Evolutionary conservation across 2,113 vertebrate genomes (phyloP), one percentile per base, ranked within the genome.

Genomic region (Danionella cerebrum): DNA sequence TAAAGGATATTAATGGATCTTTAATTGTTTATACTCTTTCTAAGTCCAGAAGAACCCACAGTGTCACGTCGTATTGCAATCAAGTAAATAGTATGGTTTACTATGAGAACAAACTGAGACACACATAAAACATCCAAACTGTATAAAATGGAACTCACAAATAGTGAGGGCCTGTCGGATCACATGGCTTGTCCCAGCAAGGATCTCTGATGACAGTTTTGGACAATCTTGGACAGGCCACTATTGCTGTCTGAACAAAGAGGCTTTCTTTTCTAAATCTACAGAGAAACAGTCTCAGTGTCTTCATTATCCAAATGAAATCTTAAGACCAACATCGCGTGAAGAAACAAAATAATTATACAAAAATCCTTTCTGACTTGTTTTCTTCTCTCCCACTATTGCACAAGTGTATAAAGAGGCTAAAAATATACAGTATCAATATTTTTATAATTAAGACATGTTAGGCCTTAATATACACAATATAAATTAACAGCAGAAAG

Each of bases 361-460:
- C 9, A 55, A 6, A 38, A 21, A 74, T 63, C 47, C 66, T 16
- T n/a, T 69, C 72, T 53, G 13, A 48, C 36, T 74, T 65, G 74
- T 35, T n/a, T 22, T 9, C 9, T 33, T 33, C 76, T 71, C 54
- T 70, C 68, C 13, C 41, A 52, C 65, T 73, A 63, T 33, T 62
- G 64, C 59, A 82, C 47, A 75, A 74, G 74, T 73, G 39, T 72
- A 52, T 66, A 74, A 79, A 78, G 38, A 72, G 74, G 76, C 71
- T 44, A 75, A n/a, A 73, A 68, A 70, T 52, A 5, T 66, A 72
- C 63, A 63, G 71, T 75, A 24, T 68, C 55, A 75, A 76, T 65
- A 71, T 75, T 79, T 75, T 76, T 83, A 74, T 80, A 59, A 63
- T 85, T 86, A 87, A 87, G 79, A 88, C 82, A 80, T 80, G 70